A percentile compares a stretch with the other conserved stretches of the same genome.
These are phyloP conservation scores for Pangasianodon hypophthalmus DNA, from an alignment of 2,113 vertebrate genomes.

Conservation along the genomic window DNA sequence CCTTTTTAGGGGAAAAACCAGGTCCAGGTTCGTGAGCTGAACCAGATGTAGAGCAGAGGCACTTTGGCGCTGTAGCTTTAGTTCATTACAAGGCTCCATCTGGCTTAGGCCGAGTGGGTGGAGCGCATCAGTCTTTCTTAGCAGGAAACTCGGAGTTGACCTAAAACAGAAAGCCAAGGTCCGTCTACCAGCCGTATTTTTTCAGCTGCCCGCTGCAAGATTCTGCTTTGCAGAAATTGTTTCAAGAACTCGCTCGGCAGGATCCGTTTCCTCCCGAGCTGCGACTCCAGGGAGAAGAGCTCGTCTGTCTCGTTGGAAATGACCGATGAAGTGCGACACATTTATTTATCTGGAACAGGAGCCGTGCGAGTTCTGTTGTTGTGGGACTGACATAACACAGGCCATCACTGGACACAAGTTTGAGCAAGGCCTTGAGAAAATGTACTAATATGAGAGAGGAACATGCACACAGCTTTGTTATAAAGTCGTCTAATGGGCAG, in stretches of 20 bases:
- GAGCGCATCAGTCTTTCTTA: conserved; percentile 58
- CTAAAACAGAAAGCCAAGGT: conserved; percentile 64
- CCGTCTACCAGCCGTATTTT: conserved; percentile 68
- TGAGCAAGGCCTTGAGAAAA: neutral
- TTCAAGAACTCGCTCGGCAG: conserved; percentile 59
- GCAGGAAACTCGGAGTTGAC: conserved; percentile 69
- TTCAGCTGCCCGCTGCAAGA: conserved; percentile 67
- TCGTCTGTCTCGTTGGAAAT: conserved; percentile 45
- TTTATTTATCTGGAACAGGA: conserved; percentile 40
- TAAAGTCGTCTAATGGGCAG: neutral
- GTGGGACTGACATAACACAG: neutral
- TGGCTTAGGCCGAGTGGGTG: conserved; percentile 57
- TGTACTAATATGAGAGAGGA: neutral
- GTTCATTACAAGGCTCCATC: conserved; percentile 53
- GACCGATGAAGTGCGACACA: conserved; percentile 17
- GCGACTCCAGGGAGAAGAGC: conserved; percentile 44
- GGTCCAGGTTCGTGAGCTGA: conserved; percentile 34
- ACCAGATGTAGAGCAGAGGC: conserved; percentile 46
- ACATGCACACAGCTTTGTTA: neutral
- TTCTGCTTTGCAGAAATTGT: conserved; percentile 59
- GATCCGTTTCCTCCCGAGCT: conserved; percentile 49
- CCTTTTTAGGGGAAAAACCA: conserved; percentile 40
- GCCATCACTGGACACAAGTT: conserved; percentile 3
- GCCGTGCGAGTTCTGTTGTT: conserved; percentile 12
- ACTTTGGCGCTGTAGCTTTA: conserved; percentile 21